Conservation (phyloP, 1,140 invertebrate genomes). For the Lucilia cuprina region DNA sequence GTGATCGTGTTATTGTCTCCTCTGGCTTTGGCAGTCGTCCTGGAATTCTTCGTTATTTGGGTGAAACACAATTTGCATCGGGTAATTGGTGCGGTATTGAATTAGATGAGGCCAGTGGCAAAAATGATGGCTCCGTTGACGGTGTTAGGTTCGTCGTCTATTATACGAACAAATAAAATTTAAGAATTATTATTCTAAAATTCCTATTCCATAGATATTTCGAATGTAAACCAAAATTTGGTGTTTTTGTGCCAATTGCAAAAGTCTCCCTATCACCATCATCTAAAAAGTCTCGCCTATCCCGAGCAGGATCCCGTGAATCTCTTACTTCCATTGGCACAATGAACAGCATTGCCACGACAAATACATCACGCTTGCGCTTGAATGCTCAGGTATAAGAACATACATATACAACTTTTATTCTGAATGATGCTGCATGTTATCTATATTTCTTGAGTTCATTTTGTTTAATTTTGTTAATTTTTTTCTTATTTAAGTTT, state of each 20-base stretch:
- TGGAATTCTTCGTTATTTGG: conserved; percentile 84
- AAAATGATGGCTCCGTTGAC: conserved; percentile 94
- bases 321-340: conserved; percentile 81
- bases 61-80: conserved; percentile 85
- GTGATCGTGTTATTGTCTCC: conserved; percentile 91
- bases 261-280: conserved; percentile 86
- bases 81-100: conserved; percentile 96
- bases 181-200: no score
- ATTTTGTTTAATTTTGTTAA: background rate
- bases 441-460: background rate
- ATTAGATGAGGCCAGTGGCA: conserved; percentile 90
- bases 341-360: conserved; percentile 74
- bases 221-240: conserved; percentile 87
- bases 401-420: background rate
- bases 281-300: conserved; percentile 72
- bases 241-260: conserved; percentile 88
- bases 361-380: conserved; percentile 61
- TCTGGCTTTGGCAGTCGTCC: conserved; percentile 83
- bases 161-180: background rate
- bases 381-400: conserved; percentile 62
- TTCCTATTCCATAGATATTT: conserved; percentile 80
- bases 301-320: conserved; percentile 83
- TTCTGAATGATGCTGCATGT: background rate
- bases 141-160: conserved; percentile 73
- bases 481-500: background rate